These are phyloP conservation scores for Anadara kagoshimensis DNA, from an alignment of 1,140 invertebrate genomes.

Conservation along the genomic window DNA sequence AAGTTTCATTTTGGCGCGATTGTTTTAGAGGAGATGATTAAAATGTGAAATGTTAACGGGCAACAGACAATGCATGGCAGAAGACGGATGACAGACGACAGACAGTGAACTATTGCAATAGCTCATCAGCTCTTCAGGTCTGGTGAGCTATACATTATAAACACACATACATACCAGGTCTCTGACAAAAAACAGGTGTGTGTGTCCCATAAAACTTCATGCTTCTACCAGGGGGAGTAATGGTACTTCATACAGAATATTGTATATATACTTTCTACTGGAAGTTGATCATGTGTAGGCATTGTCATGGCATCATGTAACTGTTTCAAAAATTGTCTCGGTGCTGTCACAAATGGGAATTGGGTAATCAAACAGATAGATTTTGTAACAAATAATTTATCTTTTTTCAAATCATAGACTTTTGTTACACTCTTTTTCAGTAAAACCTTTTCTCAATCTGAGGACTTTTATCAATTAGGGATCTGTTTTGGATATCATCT, in stretches of 20 bases:
- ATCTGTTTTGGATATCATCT: conserved; percentile 75
- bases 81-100: no score
- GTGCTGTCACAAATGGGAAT: conserved; percentile 86
- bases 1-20: no score
- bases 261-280: conserved; percentile 94
- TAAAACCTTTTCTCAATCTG: conserved; percentile 38
- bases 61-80: no score
- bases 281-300: conserved; percentile 59
- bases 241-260: conserved; percentile 94
- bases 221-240: conserved; percentile 88
- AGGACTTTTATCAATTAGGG: conserved; percentile 56
- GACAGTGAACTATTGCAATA: no score
- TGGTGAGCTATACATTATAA: no score
- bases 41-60: no score
- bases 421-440: conserved; percentile 35
- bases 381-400: conserved; percentile 95
- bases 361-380: conserved; percentile 92
- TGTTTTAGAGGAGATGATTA: no score
- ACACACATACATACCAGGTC: conserved; percentile 74
- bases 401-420: conserved; percentile 94
- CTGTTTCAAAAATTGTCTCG: conserved; percentile 68
- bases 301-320: conserved; percentile 71
- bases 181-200: conserved; percentile 73
- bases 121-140: no score
- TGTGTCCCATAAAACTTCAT: conserved; percentile 82